A percentile compares a stretch with the other conserved stretches of the same genome.
phyloP scores from a whole-genome alignment of 2,113 vertebrate genomes.

The Numida meleagris region DNA sequence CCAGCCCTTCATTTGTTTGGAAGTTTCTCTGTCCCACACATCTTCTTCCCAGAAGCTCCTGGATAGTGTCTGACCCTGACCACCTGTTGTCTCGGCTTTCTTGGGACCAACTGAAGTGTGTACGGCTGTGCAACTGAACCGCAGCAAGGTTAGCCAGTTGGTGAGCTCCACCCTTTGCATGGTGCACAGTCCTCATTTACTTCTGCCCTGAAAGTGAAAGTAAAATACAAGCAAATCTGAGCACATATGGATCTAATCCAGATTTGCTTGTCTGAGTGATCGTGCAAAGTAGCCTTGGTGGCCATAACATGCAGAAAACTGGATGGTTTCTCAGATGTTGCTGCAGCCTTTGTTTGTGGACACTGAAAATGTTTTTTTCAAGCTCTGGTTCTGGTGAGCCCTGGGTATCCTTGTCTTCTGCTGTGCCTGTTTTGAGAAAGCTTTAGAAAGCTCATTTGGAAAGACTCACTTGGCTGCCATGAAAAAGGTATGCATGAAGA shows the following conservation, averaged over 20 bases:
- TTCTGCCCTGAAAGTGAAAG: neutral
- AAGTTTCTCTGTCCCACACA: fast-evolving
- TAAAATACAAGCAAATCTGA: neutral
- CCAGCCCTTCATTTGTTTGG: neutral
- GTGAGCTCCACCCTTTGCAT: fast-evolving
- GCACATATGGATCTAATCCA: neutral
- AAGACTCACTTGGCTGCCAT: neutral
- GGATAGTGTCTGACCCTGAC: fast-evolving
- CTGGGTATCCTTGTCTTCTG: neutral
- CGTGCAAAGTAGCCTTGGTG: neutral
- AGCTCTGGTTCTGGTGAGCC: neutral
- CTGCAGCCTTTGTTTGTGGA: neutral
- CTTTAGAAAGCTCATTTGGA: neutral
- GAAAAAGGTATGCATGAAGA: neutral
- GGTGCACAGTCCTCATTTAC: neutral
- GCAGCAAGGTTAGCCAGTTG: neutral
- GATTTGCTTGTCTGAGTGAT: neutral
- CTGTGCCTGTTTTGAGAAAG: neutral
- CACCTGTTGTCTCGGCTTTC: neutral
- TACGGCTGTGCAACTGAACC: neutral
- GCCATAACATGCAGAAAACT: neutral
- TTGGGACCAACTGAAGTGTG: neutral
- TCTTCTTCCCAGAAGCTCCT: neutral
- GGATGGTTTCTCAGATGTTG: neutral
- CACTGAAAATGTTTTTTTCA: neutral